A percentile compares a stretch with the other conserved stretches of the same genome.
These are phyloP conservation scores for Scaptomyza flava DNA, from an alignment of 2,888 invertebrate genomes.

Conservation along the genomic window DNA sequence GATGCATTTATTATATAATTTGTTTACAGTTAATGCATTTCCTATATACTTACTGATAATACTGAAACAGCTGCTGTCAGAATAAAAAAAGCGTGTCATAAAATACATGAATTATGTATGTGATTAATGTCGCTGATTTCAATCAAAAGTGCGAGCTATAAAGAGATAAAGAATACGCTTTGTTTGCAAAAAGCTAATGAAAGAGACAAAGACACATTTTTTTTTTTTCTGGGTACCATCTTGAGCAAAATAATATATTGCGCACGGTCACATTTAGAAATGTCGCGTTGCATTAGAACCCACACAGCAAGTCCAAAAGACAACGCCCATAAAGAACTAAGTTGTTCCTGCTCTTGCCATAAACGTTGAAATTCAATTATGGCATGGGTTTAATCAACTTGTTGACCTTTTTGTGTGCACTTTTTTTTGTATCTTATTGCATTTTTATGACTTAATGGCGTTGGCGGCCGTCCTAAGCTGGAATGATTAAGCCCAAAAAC, in stretches of 20 bases:
- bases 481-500: slow-evolving; percentile 46
- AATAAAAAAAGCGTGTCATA: slow-evolving; percentile 16
- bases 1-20: slow-evolving; percentile 65
- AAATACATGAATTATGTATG: slow-evolving; percentile 25
- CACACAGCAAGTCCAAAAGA: slow-evolving; percentile 21
- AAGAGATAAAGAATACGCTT: slow-evolving; percentile 30
- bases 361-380: slow-evolving; percentile 42
- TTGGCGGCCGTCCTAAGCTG: slow-evolving; percentile 16
- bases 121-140: slow-evolving; percentile 37
- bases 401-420: slow-evolving; percentile 66
- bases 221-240: neutral
- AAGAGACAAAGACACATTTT: slow-evolving; percentile 21
- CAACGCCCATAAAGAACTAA: slow-evolving; percentile 29
- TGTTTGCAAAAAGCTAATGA: slow-evolving; percentile 17
- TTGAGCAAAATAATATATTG: neutral
- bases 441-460: slow-evolving; percentile 52
- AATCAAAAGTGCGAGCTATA: slow-evolving; percentile 24
- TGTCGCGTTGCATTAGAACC: slow-evolving; percentile 9
- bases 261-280: neutral
- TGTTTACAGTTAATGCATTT: slow-evolving; percentile 50
- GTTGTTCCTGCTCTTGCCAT: slow-evolving; percentile 35
- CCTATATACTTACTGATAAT: slow-evolving; percentile 55
- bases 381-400: slow-evolving; percentile 50
- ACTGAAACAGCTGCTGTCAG: slow-evolving; percentile 19
- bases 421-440: slow-evolving; percentile 17